Conservation (phyloP, 2,113 vertebrate genomes). For the Istiophorus platypterus region DNA sequence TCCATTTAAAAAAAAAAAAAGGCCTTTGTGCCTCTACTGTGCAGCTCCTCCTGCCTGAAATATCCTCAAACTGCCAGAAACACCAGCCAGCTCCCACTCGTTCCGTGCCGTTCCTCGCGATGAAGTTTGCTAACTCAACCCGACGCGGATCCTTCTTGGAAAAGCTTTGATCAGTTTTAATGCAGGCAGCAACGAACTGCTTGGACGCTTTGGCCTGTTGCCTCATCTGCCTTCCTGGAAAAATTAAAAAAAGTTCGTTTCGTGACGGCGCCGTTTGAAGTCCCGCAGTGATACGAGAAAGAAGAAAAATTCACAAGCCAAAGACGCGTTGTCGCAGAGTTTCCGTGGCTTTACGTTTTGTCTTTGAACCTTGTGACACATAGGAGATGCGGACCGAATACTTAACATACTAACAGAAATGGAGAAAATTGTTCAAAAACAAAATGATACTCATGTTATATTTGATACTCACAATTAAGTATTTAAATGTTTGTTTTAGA, state of each 20-base stretch:
- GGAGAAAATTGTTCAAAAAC: too few relatives aligned
- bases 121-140: conserved; percentile 26
- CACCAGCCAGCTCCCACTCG: not conserved
- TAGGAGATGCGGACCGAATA: too few relatives aligned
- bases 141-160: conserved; percentile 38
- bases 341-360: not conserved
- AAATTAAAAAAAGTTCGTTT: conserved; percentile 6
- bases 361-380: not conserved
- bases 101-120: not conserved
- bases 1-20: conserved; percentile 35
- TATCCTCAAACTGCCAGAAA: conserved; percentile 1
- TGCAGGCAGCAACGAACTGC: not conserved
- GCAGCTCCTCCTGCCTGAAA: conserved; percentile 30
- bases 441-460: too few relatives aligned
- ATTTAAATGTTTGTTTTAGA: too few relatives aligned
- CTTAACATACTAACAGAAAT: too few relatives aligned
- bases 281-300: conserved; percentile 11
- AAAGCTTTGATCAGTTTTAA: conserved; percentile 64
- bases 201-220: conserved; percentile 4
- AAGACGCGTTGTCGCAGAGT: not conserved
- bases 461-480: too few relatives aligned
- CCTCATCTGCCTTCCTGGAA: conserved; percentile 27
- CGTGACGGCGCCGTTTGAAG: conserved; percentile 26
- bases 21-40: conserved; percentile 3
- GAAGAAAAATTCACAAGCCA: not conserved